phyloP scores from a whole-genome alignment of 2,113 vertebrate species.

The Synchiropus splendidus region DNA sequence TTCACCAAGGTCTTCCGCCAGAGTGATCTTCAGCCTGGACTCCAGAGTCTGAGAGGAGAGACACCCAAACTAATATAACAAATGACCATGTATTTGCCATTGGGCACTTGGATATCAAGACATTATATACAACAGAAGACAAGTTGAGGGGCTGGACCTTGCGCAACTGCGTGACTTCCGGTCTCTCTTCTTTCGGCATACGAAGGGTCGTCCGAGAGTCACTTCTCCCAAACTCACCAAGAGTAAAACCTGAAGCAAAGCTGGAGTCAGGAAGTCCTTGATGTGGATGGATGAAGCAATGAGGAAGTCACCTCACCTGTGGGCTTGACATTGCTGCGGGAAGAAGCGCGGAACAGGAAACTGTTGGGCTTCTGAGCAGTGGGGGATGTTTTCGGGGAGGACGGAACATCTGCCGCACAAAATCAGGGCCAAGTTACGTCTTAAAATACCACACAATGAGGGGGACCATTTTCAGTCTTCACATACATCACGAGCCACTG shows the following conservation, averaged over 20 bases:
- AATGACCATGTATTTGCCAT: too few species aligned
- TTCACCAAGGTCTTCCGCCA: constrained; percentile 72
- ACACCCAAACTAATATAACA: too few species aligned
- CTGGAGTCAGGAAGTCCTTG: too few species aligned
- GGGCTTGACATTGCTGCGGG: constrained; percentile 60
- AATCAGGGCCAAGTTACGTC: not conserved
- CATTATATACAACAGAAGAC: too few species aligned
- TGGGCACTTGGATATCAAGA: not conserved
- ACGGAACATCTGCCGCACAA: constrained; percentile 29
- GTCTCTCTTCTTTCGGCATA: constrained; percentile 63
- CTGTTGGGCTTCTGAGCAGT: constrained; percentile 73
- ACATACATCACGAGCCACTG: too few species aligned
- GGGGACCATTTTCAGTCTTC: not conserved
- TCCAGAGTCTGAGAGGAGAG: constrained; percentile 64
- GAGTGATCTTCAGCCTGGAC: constrained; percentile 61
- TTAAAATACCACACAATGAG: too few species aligned
- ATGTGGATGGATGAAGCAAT: too few species aligned
- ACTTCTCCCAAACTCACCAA: constrained; percentile 55
- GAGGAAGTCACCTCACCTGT: constrained; percentile 52
- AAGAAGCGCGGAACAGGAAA: constrained; percentile 79
- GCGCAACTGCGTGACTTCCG: constrained; percentile 66
- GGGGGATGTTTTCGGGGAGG: constrained; percentile 49
- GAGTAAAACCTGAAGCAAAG: constrained; percentile 8
- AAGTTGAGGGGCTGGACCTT: constrained; percentile 54
- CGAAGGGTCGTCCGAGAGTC: constrained; percentile 59